Percentiles rank a stretch among this genome's conserved stretches.
phyloP scores from a whole-genome alignment of 2,888 invertebrate species.

The Patella ulyssiponensis region DNA sequence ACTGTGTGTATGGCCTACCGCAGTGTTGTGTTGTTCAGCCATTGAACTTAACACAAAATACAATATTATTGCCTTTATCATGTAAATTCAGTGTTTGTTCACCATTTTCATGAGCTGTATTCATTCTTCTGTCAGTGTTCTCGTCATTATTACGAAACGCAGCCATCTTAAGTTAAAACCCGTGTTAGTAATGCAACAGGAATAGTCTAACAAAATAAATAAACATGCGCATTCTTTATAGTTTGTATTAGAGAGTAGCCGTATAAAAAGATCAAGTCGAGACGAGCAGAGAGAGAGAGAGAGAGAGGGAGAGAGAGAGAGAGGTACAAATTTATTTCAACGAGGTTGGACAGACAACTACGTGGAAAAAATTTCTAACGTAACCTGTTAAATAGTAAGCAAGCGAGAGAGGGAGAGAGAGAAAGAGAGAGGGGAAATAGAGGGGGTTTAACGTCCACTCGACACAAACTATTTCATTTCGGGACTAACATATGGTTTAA shows the following conservation, averaged over 20 bases:
- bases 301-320: background rate
- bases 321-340: no score
- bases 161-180: background rate
- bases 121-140: background rate
- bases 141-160: conserved; percentile 6
- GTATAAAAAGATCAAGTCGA: background rate
- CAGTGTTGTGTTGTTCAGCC: background rate
- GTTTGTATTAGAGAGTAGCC: conserved; percentile 6
- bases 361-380: no score
- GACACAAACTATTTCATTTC: no score
- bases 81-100: conserved; percentile 7
- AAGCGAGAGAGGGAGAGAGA: no score
- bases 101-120: conserved; percentile 8
- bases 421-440: no score
- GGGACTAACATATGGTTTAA: no score
- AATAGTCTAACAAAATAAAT: conserved; percentile 6
- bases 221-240: background rate
- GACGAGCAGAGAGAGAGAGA: background rate
- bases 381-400: no score
- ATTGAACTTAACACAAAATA: background rate
- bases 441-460: no score
- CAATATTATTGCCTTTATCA: background rate
- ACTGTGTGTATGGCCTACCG: background rate
- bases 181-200: background rate
- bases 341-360: no score